Evolutionary conservation across 2,797 vertebrate genomes (phyloP).

Genomic region (Anolis apletophallus): DNA sequence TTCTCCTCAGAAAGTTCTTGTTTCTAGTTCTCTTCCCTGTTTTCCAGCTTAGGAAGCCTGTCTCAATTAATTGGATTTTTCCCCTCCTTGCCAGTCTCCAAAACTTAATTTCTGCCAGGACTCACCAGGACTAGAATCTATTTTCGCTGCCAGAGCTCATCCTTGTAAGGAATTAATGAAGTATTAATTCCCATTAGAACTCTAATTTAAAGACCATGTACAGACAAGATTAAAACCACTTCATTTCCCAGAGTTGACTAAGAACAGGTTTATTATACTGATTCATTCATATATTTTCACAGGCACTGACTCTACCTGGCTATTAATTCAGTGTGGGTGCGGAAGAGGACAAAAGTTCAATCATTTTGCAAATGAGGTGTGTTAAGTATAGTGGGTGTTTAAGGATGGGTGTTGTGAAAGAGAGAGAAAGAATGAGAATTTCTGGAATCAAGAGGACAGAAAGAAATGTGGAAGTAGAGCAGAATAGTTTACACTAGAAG

Average conservation of each 20-base stretch:
- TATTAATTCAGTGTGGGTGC: background rate
- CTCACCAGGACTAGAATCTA: conserved; percentile 32
- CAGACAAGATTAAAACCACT: conserved; percentile 43
- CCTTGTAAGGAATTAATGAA: conserved; percentile 45
- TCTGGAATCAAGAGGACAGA: too few species aligned
- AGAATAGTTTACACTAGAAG: background rate
- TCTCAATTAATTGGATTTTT: background rate
- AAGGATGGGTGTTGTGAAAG: background rate
- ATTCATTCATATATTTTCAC: conserved; percentile 33
- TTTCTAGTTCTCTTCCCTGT: background rate
- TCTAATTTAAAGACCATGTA: conserved; percentile 46
- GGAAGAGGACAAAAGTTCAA: conserved; percentile 3
- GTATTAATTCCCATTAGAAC: conserved; percentile 46
- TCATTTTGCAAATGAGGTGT: background rate
- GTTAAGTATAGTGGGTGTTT: background rate
- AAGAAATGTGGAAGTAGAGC: background rate
- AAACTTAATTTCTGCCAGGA: conserved; percentile 25
- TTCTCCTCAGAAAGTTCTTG: background rate
- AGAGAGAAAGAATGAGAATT: too few species aligned
- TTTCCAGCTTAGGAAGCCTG: conserved; percentile 1
- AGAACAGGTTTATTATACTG: conserved; percentile 26
- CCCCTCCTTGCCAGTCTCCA: background rate
- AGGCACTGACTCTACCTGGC: background rate
- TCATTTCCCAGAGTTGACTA: conserved; percentile 36
- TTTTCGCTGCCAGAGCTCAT: conserved; percentile 59